These are phyloP conservation scores for Ophraella communa DNA, from an alignment of 2,888 invertebrate genomes.

Conservation along the genomic window DNA sequence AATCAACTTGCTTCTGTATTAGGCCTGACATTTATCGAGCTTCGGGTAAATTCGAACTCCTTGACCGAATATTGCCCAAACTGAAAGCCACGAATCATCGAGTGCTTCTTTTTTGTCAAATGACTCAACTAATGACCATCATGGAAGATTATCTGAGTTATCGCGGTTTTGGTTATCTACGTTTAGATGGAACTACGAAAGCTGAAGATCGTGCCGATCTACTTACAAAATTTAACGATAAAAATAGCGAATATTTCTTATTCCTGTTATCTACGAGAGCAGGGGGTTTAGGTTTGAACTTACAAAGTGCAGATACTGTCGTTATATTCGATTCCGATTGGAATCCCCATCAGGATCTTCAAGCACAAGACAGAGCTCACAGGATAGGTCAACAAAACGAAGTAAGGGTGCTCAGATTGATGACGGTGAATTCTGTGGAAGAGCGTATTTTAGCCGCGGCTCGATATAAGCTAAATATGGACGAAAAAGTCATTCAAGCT, in stretches of 20 bases:
- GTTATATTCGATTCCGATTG: constrained; percentile 99
- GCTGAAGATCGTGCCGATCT: constrained; percentile 97
- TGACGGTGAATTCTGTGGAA: constrained; percentile 99
- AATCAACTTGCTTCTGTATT: not conserved
- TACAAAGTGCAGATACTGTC: constrained; percentile 98
- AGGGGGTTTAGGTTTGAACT: constrained; percentile 95
- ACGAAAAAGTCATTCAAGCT: constrained; percentile 99
- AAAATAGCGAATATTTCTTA: constrained; percentile 89
- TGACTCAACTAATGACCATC: constrained; percentile 99
- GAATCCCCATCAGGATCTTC: constrained; percentile 99
- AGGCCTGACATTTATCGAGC: constrained; percentile 63
- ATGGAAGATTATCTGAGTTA: constrained; percentile 97
- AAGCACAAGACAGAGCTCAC: constrained; percentile 99
- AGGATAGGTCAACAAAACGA: constrained; percentile 99
- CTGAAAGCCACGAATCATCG: constrained; percentile 89
- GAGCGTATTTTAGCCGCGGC: constrained; percentile 98
- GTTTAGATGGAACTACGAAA: constrained; percentile 97
- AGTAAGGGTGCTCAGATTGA: constrained; percentile 93
- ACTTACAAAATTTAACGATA: constrained; percentile 88
- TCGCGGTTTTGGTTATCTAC: constrained; percentile 87
- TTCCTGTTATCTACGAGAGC: constrained; percentile 97
- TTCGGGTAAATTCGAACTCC: constrained; percentile 96
- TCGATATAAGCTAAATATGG: constrained; percentile 97
- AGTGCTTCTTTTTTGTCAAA: constrained; percentile 99
- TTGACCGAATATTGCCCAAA: constrained; percentile 97